Base-by-base conservation (phyloP, 2,113 vertebrate genomes). In the Amphiprion ocellaris region DNA sequence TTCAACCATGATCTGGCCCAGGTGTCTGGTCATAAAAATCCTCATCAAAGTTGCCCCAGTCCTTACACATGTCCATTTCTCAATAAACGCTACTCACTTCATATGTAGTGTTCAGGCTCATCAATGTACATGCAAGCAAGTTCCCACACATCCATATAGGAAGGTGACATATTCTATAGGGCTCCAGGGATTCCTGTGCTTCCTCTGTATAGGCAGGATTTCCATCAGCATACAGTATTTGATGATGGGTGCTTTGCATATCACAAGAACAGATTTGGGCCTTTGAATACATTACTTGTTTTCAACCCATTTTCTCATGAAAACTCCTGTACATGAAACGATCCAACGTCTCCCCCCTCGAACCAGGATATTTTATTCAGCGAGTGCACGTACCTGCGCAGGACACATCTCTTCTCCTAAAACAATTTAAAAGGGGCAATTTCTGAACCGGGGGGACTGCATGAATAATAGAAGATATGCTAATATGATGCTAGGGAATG, bases 401-500 rank as follows among this genome's bases (percentile, higher is more conserved):
- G 71, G 80, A 83, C 63, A 79, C 50, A 39, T 87, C 39, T 23
- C 55, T 64, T 74, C 82, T 26, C 75, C 37, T 77, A 82, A 93
- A 92, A 92, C 79, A 81, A 88, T 90, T 76, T 83, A 85, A 92
- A 90, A 59, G 69, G 70, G 73, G 69, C 66, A 79, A 83, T 82
- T 88, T 89, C 76, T 83, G 79, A 87, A 89, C 54, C 39, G 44
- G 65, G 67, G 55, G 67, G 55, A 53, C 56, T 24, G 60, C 71
- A 90, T 94, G 81, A 90, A 94, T 93, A 91, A 92, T 90, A 89
- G 82, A 92, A 71, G 14, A 79, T 74, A 91, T 93, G 88, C 83
- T 90, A 93, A 94, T 91, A 84, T 61, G 61, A 73, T 82, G 69
- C 79, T 54, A 82, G 70, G 81, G 66, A 88, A 87, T 2, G 62